phyloP scores from a whole-genome alignment of 2,113 vertebrate genomes.

The Hyperoodon ampullatus region DNA sequence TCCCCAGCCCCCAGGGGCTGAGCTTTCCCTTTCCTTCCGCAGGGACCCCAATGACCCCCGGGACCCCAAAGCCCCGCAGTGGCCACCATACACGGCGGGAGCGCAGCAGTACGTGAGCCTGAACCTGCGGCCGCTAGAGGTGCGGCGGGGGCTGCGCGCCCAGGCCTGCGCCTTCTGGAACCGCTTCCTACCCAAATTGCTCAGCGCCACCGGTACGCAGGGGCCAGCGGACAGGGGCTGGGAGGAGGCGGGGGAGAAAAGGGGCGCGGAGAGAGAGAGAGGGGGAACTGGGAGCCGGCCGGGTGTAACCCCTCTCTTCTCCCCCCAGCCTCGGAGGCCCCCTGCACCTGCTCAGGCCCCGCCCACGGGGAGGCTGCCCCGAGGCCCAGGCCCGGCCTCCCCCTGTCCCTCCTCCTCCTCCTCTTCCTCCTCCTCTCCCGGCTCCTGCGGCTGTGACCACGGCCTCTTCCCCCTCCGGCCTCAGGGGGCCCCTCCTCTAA shows the following conservation, averaged over 20 bases:
- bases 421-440: constrained; percentile 1
- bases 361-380: constrained; percentile 66
- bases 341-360: constrained; percentile 71
- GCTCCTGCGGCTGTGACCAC: constrained; percentile 39
- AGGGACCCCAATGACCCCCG: constrained; percentile 90
- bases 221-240: background rate
- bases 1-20: background rate
- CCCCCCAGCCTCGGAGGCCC: constrained; percentile 66
- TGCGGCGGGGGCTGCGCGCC: constrained; percentile 89
- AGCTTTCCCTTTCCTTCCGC: constrained; percentile 34
- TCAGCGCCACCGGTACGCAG: constrained; percentile 92
- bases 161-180: constrained; percentile 96
- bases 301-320: constrained; percentile 68
- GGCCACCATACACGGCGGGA: constrained; percentile 89
- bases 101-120: constrained; percentile 90
- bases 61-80: constrained; percentile 81
- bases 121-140: constrained; percentile 87
- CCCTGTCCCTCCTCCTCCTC: constrained; percentile 20
- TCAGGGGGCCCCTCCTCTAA: background rate
- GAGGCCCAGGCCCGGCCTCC: constrained; percentile 46
- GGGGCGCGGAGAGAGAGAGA: background rate
- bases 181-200: constrained; percentile 92
- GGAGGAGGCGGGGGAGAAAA: background rate
- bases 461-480: background rate
- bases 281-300: background rate